A percentile compares a stretch with the other conserved stretches of the same genome.
Conservation (phyloP, 1,140 invertebrate species). For the Lerema accius region DNA sequence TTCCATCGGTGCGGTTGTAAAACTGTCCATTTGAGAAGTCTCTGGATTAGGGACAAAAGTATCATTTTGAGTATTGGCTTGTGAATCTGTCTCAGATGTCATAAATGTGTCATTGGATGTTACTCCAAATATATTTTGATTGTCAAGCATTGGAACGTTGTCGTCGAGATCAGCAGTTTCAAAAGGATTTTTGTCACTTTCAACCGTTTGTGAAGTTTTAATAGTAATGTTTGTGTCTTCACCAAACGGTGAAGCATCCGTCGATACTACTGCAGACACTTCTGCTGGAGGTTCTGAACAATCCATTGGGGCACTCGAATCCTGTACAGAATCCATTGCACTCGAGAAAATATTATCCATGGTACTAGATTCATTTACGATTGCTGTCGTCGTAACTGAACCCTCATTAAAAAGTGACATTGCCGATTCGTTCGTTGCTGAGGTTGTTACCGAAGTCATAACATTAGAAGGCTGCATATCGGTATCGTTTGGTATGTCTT, state of each 20-base stretch:
- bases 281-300: conserved; percentile 57
- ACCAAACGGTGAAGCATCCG: conserved; percentile 58
- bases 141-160: conserved; percentile 32
- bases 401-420: conserved; percentile 41
- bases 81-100: conserved; percentile 38
- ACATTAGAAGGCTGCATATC: conserved; percentile 49
- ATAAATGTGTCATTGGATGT: conserved; percentile 38
- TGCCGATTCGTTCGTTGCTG: conserved; percentile 29
- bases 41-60: conserved; percentile 5
- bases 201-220: conserved; percentile 30
- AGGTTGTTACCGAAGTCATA: conserved; percentile 20
- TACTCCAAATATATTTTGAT: conserved; percentile 60
- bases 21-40: conserved; percentile 28
- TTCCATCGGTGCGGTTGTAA: conserved; percentile 31
- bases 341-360: conserved; percentile 27
- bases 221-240: conserved; percentile 46
- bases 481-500: conserved; percentile 55
- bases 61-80: conserved; percentile 22
- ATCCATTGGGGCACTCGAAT: conserved; percentile 61
- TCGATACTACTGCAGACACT: conserved; percentile 26
- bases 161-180: conserved; percentile 41
- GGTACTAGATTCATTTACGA: conserved; percentile 4
- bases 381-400: conserved; percentile 9
- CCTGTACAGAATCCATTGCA: conserved; percentile 24
- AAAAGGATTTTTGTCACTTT: conserved; percentile 69